Evolutionary conservation across 2,888 invertebrate species (phyloP), one percentile per base, ranked within the genome.

Genomic region (Hirtodrosophila cameraria): DNA sequence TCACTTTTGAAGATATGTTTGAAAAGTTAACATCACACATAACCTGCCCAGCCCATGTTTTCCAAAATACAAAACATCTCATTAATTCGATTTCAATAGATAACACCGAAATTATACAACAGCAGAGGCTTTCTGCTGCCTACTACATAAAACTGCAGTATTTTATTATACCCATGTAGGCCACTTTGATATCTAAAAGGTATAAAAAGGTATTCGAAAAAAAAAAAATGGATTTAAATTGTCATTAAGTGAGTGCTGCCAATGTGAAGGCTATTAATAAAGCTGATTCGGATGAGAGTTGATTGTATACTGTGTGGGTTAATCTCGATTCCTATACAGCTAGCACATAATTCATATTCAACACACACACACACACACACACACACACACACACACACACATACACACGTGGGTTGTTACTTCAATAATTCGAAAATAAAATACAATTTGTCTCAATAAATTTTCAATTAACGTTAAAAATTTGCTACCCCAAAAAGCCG

Each of bases 391-490:
- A 35, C 12, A 31, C n/a, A 42, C 6, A 50, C 2, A 18, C 11
- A 12, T 6, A 23, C 2, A 2, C 16, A 31, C n/a, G 38, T 11
- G 18, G n/a, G n/a, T n/a, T 12, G 25, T 38, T 23, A 23, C 42
- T 62, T 53, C 66, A 67, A 67, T 75, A 77, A 74, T 77, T 49
- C 60, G 58, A 48, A 70, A 74, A 75, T 74, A 66, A 75, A 77
- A 64, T 52, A 77, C 70, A 77, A 75, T 75, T 81, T 81, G 81
- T 81, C 86, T 81, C 76, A 86, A 81, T 86, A 86, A 86, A 81
- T 86, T 86, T 86, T 80, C 80, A 81, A 86, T 81, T 81, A 81
- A 74, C 61, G 76, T 75, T 76, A 66, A 65, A 75, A 76, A 62
- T 62, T 54, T 49, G 45, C 36, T 60, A 16, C 33, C 59, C 48